Percentiles rank a stretch among this genome's conserved stretches.
phyloP scores from a whole-genome alignment of 2,797 vertebrate genomes.

The Hippopotamyrus pictus region DNA sequence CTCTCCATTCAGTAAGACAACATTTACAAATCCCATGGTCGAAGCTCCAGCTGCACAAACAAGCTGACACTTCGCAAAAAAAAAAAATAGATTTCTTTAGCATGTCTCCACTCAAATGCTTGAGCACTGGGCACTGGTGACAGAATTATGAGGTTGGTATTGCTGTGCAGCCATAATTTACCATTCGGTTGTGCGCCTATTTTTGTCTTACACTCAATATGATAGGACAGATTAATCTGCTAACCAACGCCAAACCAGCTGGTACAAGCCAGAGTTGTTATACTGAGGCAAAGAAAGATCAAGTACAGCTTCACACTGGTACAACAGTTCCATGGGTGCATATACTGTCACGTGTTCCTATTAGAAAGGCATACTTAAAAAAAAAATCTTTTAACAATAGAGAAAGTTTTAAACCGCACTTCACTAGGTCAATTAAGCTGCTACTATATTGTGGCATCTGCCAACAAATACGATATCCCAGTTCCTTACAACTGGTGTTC shows the following conservation, averaged over 20 bases:
- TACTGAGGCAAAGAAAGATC: conserved; percentile 26
- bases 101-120: background rate
- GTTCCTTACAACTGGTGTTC: background rate
- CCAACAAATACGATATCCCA: background rate
- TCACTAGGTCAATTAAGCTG: background rate
- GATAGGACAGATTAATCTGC: conserved; percentile 34
- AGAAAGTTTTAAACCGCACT: background rate
- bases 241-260: conserved; percentile 27
- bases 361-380: background rate
- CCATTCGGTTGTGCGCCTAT: background rate
- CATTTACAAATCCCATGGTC: background rate
- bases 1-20: background rate
- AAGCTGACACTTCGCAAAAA: background rate
- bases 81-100: background rate
- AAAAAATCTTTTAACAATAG: background rate
- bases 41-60: background rate
- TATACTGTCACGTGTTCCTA: background rate
- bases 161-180: background rate
- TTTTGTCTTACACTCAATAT: background rate
- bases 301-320: background rate
- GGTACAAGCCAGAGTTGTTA: conserved; percentile 36
- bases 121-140: background rate
- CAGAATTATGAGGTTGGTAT: background rate
- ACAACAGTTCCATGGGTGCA: background rate
- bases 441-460: background rate